Evolutionary conservation across 1,140 invertebrate genomes (phyloP).

Genomic region (Listronotus oregonensis): DNA sequence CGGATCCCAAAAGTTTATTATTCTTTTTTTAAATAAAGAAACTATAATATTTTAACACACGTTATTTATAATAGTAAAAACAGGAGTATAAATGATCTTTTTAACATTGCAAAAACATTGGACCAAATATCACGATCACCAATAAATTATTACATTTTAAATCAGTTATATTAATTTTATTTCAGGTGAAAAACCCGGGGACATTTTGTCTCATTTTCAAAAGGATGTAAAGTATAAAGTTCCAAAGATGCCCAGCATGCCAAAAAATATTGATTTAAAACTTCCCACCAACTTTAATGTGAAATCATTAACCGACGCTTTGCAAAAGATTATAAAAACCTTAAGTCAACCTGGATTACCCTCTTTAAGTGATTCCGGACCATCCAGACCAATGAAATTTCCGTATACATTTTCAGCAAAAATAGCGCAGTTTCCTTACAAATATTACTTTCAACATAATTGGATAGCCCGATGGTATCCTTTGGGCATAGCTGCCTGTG

Average conservation of each 20-base stretch:
- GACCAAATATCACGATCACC: too few species aligned
- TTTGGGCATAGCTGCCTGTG: conserved; percentile 44
- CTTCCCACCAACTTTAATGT: not conserved
- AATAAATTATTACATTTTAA: too few species aligned
- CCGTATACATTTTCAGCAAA: conserved; percentile 67
- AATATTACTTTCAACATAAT: conserved; percentile 58
- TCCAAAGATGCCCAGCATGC: not conserved
- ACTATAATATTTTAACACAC: too few species aligned
- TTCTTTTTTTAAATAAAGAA: too few species aligned
- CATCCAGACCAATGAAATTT: conserved; percentile 62
- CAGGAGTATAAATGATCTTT: too few species aligned
- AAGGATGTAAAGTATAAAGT: conserved; percentile 1
- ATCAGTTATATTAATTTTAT: too few species aligned
- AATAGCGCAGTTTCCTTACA: conserved; percentile 65
- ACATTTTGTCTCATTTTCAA: not conserved
- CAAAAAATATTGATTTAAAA: not conserved
- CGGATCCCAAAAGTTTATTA: too few species aligned
- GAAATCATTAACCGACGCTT: not conserved
- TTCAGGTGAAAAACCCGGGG: not conserved
- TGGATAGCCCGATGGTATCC: conserved; percentile 61
- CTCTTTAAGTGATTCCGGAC: not conserved
- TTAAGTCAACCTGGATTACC: not conserved
- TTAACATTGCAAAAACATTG: too few species aligned
- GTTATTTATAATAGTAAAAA: too few species aligned
- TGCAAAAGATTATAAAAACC: not conserved